Base-by-base conservation (phyloP, 2,113 vertebrate genomes). In the Periophthalmus modestus region DNA sequence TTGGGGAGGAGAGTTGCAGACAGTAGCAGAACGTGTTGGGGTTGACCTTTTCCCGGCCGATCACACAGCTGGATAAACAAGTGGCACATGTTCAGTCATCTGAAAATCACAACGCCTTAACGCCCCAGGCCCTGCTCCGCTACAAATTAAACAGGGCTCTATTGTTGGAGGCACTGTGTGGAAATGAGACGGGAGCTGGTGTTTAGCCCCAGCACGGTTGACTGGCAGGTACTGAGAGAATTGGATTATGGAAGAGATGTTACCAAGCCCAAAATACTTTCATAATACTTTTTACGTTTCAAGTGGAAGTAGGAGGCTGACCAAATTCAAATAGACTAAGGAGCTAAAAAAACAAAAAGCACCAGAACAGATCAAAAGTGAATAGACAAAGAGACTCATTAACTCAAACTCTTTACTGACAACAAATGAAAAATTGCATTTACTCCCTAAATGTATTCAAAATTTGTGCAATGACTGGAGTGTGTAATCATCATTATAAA, bases 1-100 rank as follows among this genome's bases (percentile, higher is more conserved):
- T 24, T 50, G 61, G 71, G 21, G 19, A 46, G 68, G n/a, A 69
- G 74, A 48, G 23, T 66, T 54, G 43, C 71, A 68, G 52, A 34
- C 65, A 73, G 62, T 77, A 46, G 36, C 13, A 36, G 46, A 71
- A 36, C 48, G 11, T 77, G 62, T 83, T 68, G 55, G 68, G 78
- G 73, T 47, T 69, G 69, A 81, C 79, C 77, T 82, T 85, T 89
- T 81, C 74, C 66, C 63, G 54, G 57, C 50, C 55, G 66, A 85
- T 83, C 55, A 74, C 74, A 78, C 81, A 82, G 78, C 36, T 77
- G 68, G 80, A 73, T 74, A 83, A 86, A 85, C 78, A 86, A 57
- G 18, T 36, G 19, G 46, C 55, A 82, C 79, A 67, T 24, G 33
- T 69, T 66, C 63, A 67, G 68, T 84, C 61, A 82, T 86, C 23